Base-by-base conservation (phyloP, 2,113 vertebrate species). In the Nycticebus coucang region DNA sequence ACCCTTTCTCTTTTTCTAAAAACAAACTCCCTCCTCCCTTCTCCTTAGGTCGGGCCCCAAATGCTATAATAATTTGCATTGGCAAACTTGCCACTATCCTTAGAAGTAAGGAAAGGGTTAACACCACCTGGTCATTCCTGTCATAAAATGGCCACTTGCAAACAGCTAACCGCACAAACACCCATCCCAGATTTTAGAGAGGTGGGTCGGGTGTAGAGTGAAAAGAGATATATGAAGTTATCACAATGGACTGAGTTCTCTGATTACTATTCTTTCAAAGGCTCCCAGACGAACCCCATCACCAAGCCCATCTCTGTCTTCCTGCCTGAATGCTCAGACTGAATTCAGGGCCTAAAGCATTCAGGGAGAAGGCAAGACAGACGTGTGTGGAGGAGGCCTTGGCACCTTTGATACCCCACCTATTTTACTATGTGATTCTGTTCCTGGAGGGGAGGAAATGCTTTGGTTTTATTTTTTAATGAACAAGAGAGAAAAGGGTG, bases 101-200 rank as follows among this genome's bases (percentile, higher is more conserved):
- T 94, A 96, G 90, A 96, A 97, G 90, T 30, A 96, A 98, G 98
- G 98, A 98, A 98, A 98, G 98, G 98, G 98, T 98, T 98, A 98
- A 98, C 80, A 98, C 95, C 97, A 98, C 97, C 98, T 97, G 85
- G 21, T 96, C 96, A 95, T 98, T 98, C 96, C 98, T 98, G 86
- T 98, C 98, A 99, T 98, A 98, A 99, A 99, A 99, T 99, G 99
- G 99, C 98, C 99, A 98, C 99, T 99, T 99, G 98, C 98, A 98
- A 98, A 98, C 99, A 98, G 98, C 99, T 99, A 99, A 99, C 99
- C 99, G 99, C 99, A 99, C 99, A 98, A 99, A 99, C 99, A 99
- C 99, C 98, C 98, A 99, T 98, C 99, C 99, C 98, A 98, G 98
- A 99, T 99, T 98, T 98, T 98, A 98, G 97, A 97, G 74, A 95